Conservation (phyloP, 2,113 vertebrate species). For the Lichenostomus cassidix region DNA sequence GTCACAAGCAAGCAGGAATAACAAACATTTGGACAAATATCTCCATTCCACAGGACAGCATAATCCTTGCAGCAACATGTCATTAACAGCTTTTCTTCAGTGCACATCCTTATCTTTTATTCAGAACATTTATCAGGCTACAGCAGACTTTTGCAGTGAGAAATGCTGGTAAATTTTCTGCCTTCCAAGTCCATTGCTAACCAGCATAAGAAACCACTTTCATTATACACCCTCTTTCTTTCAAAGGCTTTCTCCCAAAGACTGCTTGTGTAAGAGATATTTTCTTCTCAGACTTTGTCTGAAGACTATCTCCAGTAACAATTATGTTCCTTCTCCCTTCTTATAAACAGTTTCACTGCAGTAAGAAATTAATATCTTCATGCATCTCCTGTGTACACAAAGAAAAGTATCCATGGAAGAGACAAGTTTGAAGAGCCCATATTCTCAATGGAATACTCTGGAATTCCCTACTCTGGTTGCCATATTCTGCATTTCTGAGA, state of each 20-base stretch:
- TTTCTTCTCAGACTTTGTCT: neutral
- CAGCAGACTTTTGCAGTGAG: neutral
- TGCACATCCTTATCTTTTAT: neutral
- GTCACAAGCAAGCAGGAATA: neutral
- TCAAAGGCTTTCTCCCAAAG: neutral
- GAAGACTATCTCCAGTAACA: neutral
- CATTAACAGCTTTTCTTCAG: neutral
- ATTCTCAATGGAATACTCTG: neutral
- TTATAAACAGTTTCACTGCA: neutral
- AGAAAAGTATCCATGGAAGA: neutral
- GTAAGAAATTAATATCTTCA: neutral
- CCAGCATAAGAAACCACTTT: neutral
- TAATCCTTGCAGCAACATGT: neutral
- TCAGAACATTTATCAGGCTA: constrained; percentile 27
- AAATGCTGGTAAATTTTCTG: neutral
- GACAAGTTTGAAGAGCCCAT: neutral
- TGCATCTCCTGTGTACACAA: neutral
- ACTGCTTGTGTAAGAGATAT: neutral
- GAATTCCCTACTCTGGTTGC: neutral
- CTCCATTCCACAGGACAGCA: neutral
- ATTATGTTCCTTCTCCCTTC: neutral
- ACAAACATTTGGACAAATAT: neutral
- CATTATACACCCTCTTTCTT: neutral
- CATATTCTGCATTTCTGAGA: neutral
- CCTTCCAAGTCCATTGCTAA: neutral